phyloP scores from a whole-genome alignment of 2,888 invertebrate species.

The Drosophila atripex region DNA sequence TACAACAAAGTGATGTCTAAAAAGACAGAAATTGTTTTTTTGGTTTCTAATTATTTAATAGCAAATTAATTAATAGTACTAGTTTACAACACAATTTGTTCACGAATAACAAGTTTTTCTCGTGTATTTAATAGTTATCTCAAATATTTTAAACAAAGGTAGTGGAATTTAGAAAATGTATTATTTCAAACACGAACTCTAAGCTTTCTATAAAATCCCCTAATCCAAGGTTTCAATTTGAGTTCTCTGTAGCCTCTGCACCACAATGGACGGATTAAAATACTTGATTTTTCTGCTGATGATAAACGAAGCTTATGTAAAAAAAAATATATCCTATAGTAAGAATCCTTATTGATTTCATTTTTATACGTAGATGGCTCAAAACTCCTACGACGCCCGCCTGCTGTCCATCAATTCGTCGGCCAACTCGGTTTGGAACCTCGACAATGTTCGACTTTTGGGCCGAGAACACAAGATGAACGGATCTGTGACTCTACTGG shows the following conservation, averaged over 20 bases:
- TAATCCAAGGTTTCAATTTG: neutral
- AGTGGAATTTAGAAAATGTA: neutral
- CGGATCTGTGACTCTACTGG: constrained; percentile 1
- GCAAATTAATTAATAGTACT: no score
- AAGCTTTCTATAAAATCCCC: neutral
- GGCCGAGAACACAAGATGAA: neutral
- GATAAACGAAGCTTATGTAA: neutral
- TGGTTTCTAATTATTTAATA: no score
- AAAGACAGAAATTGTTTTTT: no score
- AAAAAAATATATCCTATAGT: neutral
- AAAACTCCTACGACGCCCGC: neutral
- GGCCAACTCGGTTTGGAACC: neutral
- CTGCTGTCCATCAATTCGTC: neutral
- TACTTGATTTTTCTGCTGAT: neutral
- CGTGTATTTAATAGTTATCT: neutral
- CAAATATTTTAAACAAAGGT: neutral
- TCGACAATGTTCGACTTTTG: neutral
- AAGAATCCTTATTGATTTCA: neutral
- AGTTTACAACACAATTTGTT: neutral
- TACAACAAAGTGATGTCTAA: no score
- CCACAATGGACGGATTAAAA: neutral
- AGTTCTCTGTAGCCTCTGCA: neutral
- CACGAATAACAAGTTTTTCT: neutral
- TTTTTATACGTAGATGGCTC: neutral
- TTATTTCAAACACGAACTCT: neutral